Evolutionary conservation across 2,113 vertebrate species (phyloP).

Genomic region (Amphilophus citrinellus): DNA sequence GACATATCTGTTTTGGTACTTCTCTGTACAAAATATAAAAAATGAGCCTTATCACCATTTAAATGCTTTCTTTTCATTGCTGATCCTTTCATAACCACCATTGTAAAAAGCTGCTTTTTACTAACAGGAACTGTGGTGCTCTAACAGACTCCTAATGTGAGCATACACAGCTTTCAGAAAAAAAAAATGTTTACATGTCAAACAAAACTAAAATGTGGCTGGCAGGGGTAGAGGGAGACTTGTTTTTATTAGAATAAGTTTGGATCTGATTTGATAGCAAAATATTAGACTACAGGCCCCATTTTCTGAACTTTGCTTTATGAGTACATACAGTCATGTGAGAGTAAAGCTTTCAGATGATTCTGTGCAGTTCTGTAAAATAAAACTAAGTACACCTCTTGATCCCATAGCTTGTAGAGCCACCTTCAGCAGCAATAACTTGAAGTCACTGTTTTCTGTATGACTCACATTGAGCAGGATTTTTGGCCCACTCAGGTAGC

Average conservation of each 20-base stretch:
- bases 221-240: not conserved
- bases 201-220: conserved; percentile 3
- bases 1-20: conserved; percentile 29
- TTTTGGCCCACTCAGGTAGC: not conserved
- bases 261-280: not conserved
- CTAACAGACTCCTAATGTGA: conserved; percentile 22
- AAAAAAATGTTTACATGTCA: conserved; percentile 43
- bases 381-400: not conserved
- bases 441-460: not conserved
- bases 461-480: not conserved
- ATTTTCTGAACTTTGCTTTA: not conserved
- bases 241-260: not conserved
- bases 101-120: conserved; percentile 23
- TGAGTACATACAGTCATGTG: not conserved
- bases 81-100: conserved; percentile 22
- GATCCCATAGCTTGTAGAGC: not conserved
- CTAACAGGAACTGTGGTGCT: conserved; percentile 5
- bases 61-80: conserved; percentile 23
- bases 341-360: no score
- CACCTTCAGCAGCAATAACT: not conserved
- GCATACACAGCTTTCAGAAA: conserved; percentile 6
- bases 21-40: conserved; percentile 33
- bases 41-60: conserved; percentile 20
- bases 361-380: no score
- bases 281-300: not conserved